phyloP scores from a whole-genome alignment of 2,797 vertebrate species.

The Chiloscyllium punctatum region DNA sequence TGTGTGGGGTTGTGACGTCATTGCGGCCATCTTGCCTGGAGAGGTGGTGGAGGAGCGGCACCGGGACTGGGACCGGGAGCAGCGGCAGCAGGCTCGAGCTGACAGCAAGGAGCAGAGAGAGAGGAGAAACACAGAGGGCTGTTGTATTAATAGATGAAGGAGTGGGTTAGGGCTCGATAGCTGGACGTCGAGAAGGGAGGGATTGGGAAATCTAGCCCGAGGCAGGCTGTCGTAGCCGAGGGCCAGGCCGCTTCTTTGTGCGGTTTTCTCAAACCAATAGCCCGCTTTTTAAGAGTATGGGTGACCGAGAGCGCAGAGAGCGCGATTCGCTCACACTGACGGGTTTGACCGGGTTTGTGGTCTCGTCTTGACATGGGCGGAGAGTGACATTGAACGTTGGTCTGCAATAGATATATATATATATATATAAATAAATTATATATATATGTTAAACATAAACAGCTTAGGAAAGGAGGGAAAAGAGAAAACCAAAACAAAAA shows the following conservation, averaged over 20 bases:
- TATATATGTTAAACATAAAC: slow-evolving; percentile 21
- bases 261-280: slow-evolving; percentile 19
- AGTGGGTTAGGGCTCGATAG: neutral
- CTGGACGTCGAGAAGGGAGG: neutral
- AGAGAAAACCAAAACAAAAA: neutral
- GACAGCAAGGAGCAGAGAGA: neutral
- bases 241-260: neutral
- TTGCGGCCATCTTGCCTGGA: slow-evolving; percentile 15
- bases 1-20: neutral
- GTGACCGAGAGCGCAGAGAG: slow-evolving; percentile 86
- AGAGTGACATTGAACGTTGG: slow-evolving; percentile 24
- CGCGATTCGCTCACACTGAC: slow-evolving; percentile 70
- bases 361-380: slow-evolving; percentile 98
- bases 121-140: neutral
- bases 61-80: too few species aligned
- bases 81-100: neutral
- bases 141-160: neutral
- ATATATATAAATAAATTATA: neutral
- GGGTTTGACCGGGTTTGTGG: slow-evolving; percentile 81
- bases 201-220: neutral
- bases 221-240: neutral
- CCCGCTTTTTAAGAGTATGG: slow-evolving; percentile 69
- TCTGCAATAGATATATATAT: slow-evolving; percentile 4
- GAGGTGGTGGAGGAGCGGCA: neutral
- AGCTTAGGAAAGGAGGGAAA: neutral